Base-by-base conservation (phyloP, 2,888 invertebrate genomes). In the Ernsta delagoae region DNA sequence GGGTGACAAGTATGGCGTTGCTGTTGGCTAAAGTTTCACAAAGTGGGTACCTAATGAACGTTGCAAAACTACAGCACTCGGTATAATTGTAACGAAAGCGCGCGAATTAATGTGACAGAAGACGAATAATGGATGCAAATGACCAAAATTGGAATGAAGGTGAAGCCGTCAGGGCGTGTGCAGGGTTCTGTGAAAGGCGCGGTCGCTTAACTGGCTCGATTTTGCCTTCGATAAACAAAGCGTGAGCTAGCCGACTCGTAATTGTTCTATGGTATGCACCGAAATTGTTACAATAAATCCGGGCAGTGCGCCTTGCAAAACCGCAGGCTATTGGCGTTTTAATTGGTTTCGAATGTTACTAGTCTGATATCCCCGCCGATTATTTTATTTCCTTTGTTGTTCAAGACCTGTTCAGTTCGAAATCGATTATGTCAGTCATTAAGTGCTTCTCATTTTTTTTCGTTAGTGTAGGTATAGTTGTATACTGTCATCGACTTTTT, bases 151-250 rank as follows among this genome's bases (percentile, higher is more conserved):
- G 76, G 79, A 78, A 81, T 77, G 82, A 83, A 84, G 80, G 83
- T 78, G 75, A 79, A 78, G 78, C 77, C 62, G 70, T 11, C 87
- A 86, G 70, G 74, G 72, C 71, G 73, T 70, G 77, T 73, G 77
- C 72, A 77, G 79, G 83, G 80, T 81, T 75, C 82, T 78, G 90
- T 86, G 89, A 89, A 90, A 89, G 89, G 90, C 83, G 81, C 81
- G 84, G 85, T 85, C 85, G 81, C 81, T 83, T 75, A 81, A 84
- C 82, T 77, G 70, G 79, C 74, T 82, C 80, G 85, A 87, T 87
- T 83, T 85, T 79, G 85, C 84, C 84, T 84, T 86, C 83, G 86
- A 88, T 88, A 89, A 83, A 80, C 78, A 76, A 71, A 79, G 70
- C 78, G 74, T 76, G 75, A 73, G 74, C 80, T 77, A 77, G 78